Evolutionary conservation across 2,797 vertebrate genomes (phyloP), one percentile per base, ranked within the genome.

Genomic region (Pangasius djambal): DNA sequence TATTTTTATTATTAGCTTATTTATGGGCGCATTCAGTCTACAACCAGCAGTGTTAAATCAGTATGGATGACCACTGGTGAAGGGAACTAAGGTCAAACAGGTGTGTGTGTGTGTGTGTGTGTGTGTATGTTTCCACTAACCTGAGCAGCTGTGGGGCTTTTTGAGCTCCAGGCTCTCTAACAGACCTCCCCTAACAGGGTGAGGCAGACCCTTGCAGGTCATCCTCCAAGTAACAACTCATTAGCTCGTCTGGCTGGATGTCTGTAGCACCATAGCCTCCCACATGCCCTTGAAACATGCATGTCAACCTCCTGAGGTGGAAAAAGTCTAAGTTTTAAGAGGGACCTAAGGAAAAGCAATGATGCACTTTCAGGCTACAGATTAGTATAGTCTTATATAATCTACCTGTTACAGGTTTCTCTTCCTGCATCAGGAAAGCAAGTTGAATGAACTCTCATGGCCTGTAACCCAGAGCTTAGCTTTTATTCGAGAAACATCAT

Each of bases 161-260:
- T 7, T 74, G 44, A 83, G 86, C 89, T 87, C 65, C 74, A 75
- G 75, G 83, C 87, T 34, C 52, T 75, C 82, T 85, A 84, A 89
- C 89, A 83, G 86, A 55, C 18, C 82, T 77, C 52, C 69, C 61
- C 89, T 84, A 89, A 89, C 87, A 83, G 79, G 86, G 69, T 87
- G 89, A 89, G 77, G 88, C 85, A 91, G 88, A 91, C 88, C 90
- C 88, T 88, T 92, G 89, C 89, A 91, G 92, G 89, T 89, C 37
- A 44, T 50, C 59, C n/a, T 59, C 88, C 90, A 90, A 81, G 88
- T 87, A 86, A 87, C 87, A 37, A 83, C 61, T 87, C 63, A 87
- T 90, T 90, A 89, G 72, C 57, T 88, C 44, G 34, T 78, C 86
- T 74, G 70, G 63, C 84, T 79, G 79, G 65, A 84, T 31, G 9